These are phyloP conservation scores for Anhinga anhinga DNA, from an alignment of 2,113 vertebrate species.

Conservation along the genomic window DNA sequence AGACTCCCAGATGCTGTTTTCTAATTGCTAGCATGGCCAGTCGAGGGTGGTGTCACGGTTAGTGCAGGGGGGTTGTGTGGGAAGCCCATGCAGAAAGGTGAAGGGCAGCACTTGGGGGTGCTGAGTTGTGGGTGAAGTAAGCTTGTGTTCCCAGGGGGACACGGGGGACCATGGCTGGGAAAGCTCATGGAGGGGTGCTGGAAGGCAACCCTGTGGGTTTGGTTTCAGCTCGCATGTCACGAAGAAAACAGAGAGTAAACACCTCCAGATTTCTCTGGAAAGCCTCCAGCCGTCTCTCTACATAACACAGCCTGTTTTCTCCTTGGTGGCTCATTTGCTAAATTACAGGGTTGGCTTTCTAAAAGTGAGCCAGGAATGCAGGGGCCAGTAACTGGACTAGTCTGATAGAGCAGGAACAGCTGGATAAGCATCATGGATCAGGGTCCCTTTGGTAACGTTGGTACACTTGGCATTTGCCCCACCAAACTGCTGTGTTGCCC, in stretches of 20 bases:
- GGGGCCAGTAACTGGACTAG: background rate
- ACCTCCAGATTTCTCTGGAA: background rate
- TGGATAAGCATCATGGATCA: background rate
- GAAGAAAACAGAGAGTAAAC: background rate
- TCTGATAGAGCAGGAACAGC: background rate
- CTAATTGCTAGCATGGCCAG: background rate
- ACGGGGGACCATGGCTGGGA: fast-evolving
- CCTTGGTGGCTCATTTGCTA: background rate
- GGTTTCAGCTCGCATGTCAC: background rate
- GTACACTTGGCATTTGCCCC: background rate
- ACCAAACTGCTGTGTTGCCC: background rate
- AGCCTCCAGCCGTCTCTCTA: background rate
- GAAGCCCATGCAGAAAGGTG: background rate
- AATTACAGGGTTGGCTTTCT: background rate
- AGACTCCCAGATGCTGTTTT: background rate
- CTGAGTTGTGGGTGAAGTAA: fast-evolving
- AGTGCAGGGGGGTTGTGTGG: background rate
- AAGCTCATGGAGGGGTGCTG: background rate
- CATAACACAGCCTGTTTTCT: background rate
- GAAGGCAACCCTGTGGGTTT: background rate
- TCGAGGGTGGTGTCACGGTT: background rate
- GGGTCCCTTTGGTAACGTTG: background rate
- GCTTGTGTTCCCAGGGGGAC: background rate
- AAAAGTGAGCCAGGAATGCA: background rate
- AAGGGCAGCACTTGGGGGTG: background rate